Evolutionary conservation across 2,888 invertebrate genomes (phyloP).

Genomic region (Drosophila sordidapex): DNA sequence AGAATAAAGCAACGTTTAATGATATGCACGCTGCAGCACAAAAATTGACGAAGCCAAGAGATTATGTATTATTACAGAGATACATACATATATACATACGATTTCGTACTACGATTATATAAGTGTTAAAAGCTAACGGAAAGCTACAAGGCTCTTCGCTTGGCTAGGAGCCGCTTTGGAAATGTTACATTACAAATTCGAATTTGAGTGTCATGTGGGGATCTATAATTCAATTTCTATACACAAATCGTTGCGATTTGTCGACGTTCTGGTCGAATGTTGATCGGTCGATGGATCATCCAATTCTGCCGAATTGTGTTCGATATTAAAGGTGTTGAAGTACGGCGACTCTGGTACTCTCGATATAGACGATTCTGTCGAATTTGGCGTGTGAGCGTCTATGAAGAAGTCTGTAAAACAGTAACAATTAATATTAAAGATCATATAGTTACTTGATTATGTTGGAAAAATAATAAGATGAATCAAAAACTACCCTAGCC

Average conservation of each 20-base stretch:
- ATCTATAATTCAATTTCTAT: constrained; percentile 69
- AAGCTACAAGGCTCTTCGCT: constrained; percentile 73
- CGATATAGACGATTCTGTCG: constrained; percentile 21
- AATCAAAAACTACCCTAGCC: not conserved
- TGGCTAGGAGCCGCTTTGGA: constrained; percentile 76
- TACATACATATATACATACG: constrained; percentile 68
- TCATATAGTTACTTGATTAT: not conserved
- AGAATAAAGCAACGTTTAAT: constrained; percentile 24
- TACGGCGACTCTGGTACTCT: constrained; percentile 27
- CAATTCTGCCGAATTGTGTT: constrained; percentile 67
- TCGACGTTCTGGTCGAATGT: constrained; percentile 41
- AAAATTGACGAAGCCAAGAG: constrained; percentile 13
- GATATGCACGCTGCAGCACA: constrained; percentile 13
- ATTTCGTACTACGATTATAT: constrained; percentile 58
- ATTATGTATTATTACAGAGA: constrained; percentile 45
- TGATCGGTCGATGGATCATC: constrained; percentile 80
- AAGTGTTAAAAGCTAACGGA: constrained; percentile 57
- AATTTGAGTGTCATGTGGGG: constrained; percentile 30
- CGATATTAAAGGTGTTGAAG: constrained; percentile 50
- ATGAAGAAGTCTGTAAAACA: constrained; percentile 80
- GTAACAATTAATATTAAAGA: not conserved
- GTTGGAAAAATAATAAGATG: constrained; percentile 1
- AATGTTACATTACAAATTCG: constrained; percentile 66
- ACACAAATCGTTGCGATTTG: constrained; percentile 51
- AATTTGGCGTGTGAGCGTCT: constrained; percentile 75